These are phyloP conservation scores for Microctonus brassicae DNA, from an alignment of 2,888 invertebrate genomes.

Conservation along the genomic window DNA sequence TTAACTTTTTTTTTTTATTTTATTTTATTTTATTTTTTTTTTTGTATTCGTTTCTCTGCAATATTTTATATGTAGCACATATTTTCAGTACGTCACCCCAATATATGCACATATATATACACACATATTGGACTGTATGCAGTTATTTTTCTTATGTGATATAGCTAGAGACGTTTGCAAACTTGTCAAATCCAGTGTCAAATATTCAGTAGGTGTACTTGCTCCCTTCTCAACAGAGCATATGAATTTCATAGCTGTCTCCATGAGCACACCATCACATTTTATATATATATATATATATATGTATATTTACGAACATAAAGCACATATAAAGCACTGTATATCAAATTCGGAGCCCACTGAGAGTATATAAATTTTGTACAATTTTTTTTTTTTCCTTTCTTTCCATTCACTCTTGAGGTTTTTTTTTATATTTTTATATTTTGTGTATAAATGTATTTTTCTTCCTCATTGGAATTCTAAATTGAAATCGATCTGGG, in stretches of 20 bases:
- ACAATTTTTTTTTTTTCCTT: neutral
- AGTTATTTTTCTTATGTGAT: neutral
- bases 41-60: neutral
- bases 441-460: neutral
- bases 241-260: slow-evolving; percentile 46
- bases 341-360: slow-evolving; percentile 4
- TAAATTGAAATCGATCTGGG: slow-evolving; percentile 13
- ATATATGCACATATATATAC: neutral
- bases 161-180: slow-evolving; percentile 28
- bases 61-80: slow-evolving; percentile 6
- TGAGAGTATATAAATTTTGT: neutral
- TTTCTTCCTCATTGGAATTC: slow-evolving; percentile 4
- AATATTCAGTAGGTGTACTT: slow-evolving; percentile 42
- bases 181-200: slow-evolving; percentile 48
- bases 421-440: neutral
- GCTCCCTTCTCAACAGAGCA: slow-evolving; percentile 42
- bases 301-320: neutral
- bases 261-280: neutral
- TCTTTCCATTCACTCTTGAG: neutral
- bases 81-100: too few relatives aligned
- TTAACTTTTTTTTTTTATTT: neutral
- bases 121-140: neutral
- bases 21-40: neutral
- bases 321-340: neutral
- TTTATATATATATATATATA: neutral